Conservation (phyloP, 2,888 invertebrate species). For the Clusia tigrina region DNA sequence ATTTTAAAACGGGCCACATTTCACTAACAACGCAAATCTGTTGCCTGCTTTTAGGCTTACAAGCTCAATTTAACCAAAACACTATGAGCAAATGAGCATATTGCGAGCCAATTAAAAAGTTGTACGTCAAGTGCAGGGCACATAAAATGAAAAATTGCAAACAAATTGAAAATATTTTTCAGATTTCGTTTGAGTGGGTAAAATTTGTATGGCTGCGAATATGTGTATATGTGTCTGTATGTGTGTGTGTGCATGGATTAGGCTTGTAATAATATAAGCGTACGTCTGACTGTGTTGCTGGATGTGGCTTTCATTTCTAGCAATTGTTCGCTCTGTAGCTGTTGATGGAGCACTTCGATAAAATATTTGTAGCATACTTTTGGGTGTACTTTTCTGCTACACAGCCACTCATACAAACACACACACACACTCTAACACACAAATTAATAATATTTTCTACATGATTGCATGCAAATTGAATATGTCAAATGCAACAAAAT, state of each 20-base stretch:
- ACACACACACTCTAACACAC: too few relatives aligned
- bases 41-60: neutral
- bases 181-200: neutral
- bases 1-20: neutral
- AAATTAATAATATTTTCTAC: neutral
- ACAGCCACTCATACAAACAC: too few relatives aligned
- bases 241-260: neutral
- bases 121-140: slow-evolving; percentile 15
- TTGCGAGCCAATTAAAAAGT: slow-evolving; percentile 18
- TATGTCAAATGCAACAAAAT: neutral
- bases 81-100: neutral
- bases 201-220: neutral
- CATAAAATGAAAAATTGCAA: slow-evolving; percentile 12
- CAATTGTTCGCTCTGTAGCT: neutral
- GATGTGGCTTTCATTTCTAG: neutral
- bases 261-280: neutral
- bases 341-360: neutral
- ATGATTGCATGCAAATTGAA: neutral
- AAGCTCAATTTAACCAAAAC: neutral
- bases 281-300: neutral
- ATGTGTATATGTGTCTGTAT: too few relatives aligned
- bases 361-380: neutral
- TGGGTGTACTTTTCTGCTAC: neutral
- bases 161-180: neutral
- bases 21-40: neutral